These are phyloP conservation scores for Prietella phreatophila DNA, from an alignment of 2,113 vertebrate genomes.

Conservation along the genomic window DNA sequence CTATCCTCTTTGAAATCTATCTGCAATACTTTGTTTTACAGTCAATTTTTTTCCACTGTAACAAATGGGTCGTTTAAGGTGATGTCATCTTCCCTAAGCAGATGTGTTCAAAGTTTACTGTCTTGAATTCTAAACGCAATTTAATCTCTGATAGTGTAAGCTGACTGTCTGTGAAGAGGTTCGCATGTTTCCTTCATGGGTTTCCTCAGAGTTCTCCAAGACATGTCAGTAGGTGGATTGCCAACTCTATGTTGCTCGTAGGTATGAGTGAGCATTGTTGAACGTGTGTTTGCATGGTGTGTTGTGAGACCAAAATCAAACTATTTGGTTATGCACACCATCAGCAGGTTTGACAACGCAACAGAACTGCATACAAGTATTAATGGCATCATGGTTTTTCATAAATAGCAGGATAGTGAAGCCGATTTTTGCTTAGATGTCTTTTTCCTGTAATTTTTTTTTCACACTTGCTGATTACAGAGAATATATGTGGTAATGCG, in stretches of 20 bases:
- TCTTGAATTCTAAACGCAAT: neutral
- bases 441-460: neutral
- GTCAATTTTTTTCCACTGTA: neutral
- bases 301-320: no score
- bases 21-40: neutral
- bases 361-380: neutral
- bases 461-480: neutral
- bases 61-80: neutral
- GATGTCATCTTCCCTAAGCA: neutral
- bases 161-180: neutral
- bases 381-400: neutral
- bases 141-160: neutral
- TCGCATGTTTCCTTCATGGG: neutral
- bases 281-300: neutral
- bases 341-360: neutral
- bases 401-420: neutral
- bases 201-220: neutral
- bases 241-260: no score
- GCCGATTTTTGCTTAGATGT: no score
- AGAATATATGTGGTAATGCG: neutral
- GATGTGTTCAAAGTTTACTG: neutral
- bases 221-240: neutral
- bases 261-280: no score
- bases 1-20: neutral
- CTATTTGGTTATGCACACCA: neutral